phyloP scores from a whole-genome alignment of 2,113 vertebrate genomes.

The Hystrix cristata region DNA sequence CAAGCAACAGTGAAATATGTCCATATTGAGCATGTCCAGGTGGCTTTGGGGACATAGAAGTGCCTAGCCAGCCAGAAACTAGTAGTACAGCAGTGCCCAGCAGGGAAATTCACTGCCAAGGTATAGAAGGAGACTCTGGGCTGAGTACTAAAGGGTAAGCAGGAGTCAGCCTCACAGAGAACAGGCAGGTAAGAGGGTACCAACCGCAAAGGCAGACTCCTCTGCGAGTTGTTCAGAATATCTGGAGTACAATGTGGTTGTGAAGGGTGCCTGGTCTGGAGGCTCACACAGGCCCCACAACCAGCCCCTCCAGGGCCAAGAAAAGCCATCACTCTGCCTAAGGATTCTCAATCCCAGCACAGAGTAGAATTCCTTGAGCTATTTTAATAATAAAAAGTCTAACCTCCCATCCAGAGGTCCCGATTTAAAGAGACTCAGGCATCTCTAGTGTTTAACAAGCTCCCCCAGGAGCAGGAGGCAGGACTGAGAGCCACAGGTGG shows the following conservation, averaged over 20 bases:
- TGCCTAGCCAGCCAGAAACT: neutral
- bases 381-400: conserved; percentile 7
- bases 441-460: neutral
- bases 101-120: neutral
- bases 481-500: neutral
- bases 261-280: neutral
- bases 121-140: neutral
- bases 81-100: no score
- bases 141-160: neutral
- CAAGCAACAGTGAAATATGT: neutral
- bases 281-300: no score
- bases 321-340: neutral
- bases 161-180: neutral
- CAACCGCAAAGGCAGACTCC: neutral
- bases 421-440: neutral
- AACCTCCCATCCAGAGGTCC: neutral
- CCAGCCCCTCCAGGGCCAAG: neutral
- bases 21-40: neutral
- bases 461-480: neutral
- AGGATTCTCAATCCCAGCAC: neutral
- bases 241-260: neutral
- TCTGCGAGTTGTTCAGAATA: neutral
- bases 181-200: neutral
- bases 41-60: neutral
- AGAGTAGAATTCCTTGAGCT: neutral